These are phyloP conservation scores for Basileuterus tristriatus DNA, from an alignment of 2,797 vertebrate genomes.

Conservation along the genomic window DNA sequence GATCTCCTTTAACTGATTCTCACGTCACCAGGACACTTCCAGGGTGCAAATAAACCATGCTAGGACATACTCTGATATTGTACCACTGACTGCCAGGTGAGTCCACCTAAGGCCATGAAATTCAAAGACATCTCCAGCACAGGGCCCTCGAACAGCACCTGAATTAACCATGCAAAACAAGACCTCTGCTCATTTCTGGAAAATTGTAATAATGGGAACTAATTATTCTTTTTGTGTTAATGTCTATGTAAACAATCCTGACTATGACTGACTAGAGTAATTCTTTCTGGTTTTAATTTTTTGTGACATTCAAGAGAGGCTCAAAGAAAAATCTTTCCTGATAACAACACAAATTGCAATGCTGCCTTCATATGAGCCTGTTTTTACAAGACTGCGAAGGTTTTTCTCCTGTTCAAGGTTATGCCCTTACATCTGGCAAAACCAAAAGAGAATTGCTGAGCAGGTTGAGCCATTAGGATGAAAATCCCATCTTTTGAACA, in stretches of 20 bases:
- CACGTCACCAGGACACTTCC: slow-evolving; percentile 58
- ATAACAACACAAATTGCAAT: not conserved
- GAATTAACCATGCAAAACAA: not conserved
- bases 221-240: not conserved
- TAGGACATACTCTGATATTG: not conserved
- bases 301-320: not conserved
- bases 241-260: not conserved
- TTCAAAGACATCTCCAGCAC: not conserved
- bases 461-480: not conserved
- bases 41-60: slow-evolving; percentile 57
- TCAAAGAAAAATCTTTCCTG: not conserved
- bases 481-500: not conserved
- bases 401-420: not conserved
- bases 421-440: not conserved
- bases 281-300: not conserved
- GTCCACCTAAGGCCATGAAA: not conserved
- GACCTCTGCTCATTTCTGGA: not conserved
- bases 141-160: not conserved
- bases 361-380: not conserved
- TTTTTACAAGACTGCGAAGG: not conserved
- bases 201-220: not conserved
- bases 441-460: not conserved
- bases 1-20: slow-evolving; percentile 57
- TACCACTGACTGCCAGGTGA: not conserved
- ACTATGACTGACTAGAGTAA: not conserved